A percentile compares a stretch with the other conserved stretches of the same genome.
These are phyloP conservation scores for Tillus elongatus DNA, from an alignment of 2,888 invertebrate genomes.

Conservation along the genomic window DNA sequence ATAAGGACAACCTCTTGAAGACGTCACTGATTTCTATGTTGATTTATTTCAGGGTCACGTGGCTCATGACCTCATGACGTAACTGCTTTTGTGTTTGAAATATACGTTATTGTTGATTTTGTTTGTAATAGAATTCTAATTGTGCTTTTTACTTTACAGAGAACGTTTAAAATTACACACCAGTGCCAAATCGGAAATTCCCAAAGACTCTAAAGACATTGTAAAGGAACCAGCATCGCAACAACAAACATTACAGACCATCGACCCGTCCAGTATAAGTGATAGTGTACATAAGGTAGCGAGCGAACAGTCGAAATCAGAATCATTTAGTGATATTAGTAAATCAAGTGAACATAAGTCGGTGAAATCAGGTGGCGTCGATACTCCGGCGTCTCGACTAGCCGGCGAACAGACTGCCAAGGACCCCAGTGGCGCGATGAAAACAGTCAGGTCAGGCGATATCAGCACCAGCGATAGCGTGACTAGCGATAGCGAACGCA, in stretches of 20 bases:
- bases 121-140: too few species aligned
- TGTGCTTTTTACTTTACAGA: slow-evolving; percentile 20
- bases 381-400: slow-evolving; percentile 12
- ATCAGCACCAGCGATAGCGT: slow-evolving; percentile 25
- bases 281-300: slow-evolving; percentile 5
- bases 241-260: slow-evolving; percentile 23
- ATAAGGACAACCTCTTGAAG: too few species aligned
- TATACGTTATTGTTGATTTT: too few species aligned
- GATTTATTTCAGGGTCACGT: too few species aligned
- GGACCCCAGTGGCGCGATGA: neutral
- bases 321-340: slow-evolving; percentile 5
- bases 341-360: slow-evolving; percentile 9
- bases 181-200: slow-evolving; percentile 27
- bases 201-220: slow-evolving; percentile 25
- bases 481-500: slow-evolving; percentile 36
- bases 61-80: too few species aligned
- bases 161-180: slow-evolving; percentile 33
- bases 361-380: slow-evolving; percentile 9
- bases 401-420: slow-evolving; percentile 4
- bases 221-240: slow-evolving; percentile 21
- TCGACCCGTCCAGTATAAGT: slow-evolving; percentile 29
- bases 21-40: too few species aligned
- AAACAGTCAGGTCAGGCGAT: too few species aligned
- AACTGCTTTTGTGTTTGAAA: neutral
- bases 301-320: neutral